Evolutionary conservation across 1,140 invertebrate genomes (phyloP).

Genomic region (Triops longicaudatus): DNA sequence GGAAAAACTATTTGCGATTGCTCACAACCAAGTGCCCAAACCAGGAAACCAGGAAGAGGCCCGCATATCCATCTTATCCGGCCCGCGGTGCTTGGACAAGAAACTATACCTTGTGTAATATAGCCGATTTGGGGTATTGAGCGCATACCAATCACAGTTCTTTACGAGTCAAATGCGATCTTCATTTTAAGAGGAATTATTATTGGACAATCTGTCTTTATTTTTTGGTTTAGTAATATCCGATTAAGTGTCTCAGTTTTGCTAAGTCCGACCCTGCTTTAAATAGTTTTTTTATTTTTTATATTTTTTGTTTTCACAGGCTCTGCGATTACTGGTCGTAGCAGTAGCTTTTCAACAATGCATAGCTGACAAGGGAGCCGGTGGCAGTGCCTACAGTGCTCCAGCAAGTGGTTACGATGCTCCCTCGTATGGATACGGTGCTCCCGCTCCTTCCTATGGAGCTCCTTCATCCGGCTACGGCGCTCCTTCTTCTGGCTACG

Average conservation of each 20-base stretch:
- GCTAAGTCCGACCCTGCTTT: too few species aligned
- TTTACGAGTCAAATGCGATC: too few species aligned
- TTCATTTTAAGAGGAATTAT: too few species aligned
- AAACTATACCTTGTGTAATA: too few species aligned
- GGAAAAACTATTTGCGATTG: background rate
- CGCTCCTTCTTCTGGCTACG: slow-evolving; percentile 28
- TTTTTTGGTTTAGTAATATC: too few species aligned
- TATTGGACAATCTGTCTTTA: too few species aligned
- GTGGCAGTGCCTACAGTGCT: slow-evolving; percentile 13
- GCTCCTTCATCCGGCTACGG: slow-evolving; percentile 26
- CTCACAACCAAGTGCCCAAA: background rate
- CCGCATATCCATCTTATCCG: too few species aligned
- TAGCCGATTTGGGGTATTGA: too few species aligned
- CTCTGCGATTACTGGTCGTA: slow-evolving; percentile 18
- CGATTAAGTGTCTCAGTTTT: too few species aligned
- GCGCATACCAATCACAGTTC: too few species aligned
- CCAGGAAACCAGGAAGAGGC: background rate
- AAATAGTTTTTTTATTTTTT: too few species aligned
- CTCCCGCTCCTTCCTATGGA: slow-evolving; percentile 29
- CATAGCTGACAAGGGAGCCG: slow-evolving; percentile 18
- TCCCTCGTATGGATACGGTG: slow-evolving; percentile 16
- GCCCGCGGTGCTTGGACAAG: too few species aligned
- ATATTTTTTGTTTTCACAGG: background rate
- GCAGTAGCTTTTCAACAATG: background rate
- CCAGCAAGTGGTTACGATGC: slow-evolving; percentile 16